These are phyloP conservation scores for Acrocephalus kingi DNA, from an alignment of 2,113 vertebrate species.

Conservation along the genomic window DNA sequence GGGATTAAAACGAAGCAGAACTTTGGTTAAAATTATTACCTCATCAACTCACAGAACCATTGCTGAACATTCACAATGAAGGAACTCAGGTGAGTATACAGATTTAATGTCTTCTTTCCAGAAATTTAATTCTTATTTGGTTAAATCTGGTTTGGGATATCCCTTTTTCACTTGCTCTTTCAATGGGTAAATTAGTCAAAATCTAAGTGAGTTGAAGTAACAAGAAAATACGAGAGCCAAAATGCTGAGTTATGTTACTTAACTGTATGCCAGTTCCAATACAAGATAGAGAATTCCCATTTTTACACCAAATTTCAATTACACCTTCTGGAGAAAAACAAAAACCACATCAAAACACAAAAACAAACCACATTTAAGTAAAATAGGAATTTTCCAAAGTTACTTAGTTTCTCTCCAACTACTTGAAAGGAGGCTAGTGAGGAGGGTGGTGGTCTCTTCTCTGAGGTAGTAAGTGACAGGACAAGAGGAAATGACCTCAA, in stretches of 20 bases:
- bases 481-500: neutral
- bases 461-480: neutral
- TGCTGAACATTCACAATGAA: neutral
- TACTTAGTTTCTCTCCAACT: neutral
- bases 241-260: neutral
- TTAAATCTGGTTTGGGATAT: neutral
- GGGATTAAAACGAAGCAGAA: neutral
- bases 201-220: neutral
- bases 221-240: neutral
- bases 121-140: neutral
- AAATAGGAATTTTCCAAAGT: neutral
- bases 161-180: neutral
- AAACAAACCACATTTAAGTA: neutral
- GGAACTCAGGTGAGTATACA: neutral
- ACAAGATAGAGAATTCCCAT: neutral
- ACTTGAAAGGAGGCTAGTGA: neutral
- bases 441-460: neutral
- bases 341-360: neutral
- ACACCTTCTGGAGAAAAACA: neutral
- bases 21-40: neutral
- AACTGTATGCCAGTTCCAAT: neutral
- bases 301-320: neutral
- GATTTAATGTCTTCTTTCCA: neutral
- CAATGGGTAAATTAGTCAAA: neutral
- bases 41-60: neutral